Evolutionary conservation across 1,140 invertebrate species (phyloP).

Genomic region (Planococcus citri): DNA sequence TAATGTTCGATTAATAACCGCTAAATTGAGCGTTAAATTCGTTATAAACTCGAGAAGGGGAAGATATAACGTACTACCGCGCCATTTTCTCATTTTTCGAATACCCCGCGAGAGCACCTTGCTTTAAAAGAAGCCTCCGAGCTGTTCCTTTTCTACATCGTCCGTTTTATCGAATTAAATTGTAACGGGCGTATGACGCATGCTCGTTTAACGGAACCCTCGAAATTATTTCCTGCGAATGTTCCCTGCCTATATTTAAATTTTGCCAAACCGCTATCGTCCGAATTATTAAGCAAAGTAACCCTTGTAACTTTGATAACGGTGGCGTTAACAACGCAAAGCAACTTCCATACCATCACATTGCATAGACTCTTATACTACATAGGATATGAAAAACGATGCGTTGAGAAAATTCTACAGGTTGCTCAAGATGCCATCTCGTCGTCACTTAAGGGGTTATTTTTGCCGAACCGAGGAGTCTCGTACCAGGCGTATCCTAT

Average conservation of each 20-base stretch:
- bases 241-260: background rate
- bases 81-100: conserved; percentile 17
- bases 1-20: conserved; percentile 20
- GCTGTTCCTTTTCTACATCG: conserved; percentile 10
- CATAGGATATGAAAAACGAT: background rate
- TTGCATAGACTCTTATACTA: no score
- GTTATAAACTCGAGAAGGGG: conserved; percentile 15
- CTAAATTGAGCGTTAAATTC: conserved; percentile 20
- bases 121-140: background rate
- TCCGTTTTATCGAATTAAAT: conserved; percentile 17
- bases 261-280: background rate
- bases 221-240: conserved; percentile 2
- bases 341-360: no score
- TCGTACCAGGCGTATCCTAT: no score
- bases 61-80: background rate
- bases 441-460: background rate
- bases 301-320: background rate
- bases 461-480: background rate
- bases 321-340: background rate
- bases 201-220: conserved; percentile 6
- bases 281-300: background rate
- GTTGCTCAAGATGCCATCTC: background rate
- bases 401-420: background rate
- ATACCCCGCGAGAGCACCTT: background rate
- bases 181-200: conserved; percentile 11